Conservation (phyloP, 2,888 invertebrate species). For the Tuta absoluta region DNA sequence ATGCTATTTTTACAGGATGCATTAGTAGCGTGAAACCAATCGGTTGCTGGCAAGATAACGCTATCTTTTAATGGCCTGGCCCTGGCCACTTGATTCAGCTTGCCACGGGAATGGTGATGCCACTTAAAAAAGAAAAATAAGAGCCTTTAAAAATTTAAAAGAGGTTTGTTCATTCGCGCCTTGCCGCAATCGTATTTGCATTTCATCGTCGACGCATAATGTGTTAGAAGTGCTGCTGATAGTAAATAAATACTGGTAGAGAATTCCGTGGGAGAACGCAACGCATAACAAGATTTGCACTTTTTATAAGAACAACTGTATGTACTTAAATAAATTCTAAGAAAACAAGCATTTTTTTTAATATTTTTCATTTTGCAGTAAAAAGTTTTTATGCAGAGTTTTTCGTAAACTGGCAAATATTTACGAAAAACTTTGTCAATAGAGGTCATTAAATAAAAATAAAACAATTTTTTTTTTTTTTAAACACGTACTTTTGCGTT, state of each 20-base stretch:
- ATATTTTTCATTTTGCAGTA: no score
- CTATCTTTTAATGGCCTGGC: conserved; percentile 64
- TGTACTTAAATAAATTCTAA: no score
- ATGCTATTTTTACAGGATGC: background rate
- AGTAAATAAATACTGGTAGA: no score
- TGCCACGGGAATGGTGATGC: conserved; percentile 52
- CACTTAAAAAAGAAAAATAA: conserved; percentile 54
- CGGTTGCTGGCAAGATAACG: conserved; percentile 59
- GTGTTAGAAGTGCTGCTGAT: background rate
- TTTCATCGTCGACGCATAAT: conserved; percentile 42
- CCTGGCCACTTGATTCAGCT: conserved; percentile 54
- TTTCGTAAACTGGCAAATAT: no score
- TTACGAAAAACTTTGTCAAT: no score
- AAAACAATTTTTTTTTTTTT: no score
- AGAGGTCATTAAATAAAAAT: no score
- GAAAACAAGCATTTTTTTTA: no score
- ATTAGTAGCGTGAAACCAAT: conserved; percentile 64
- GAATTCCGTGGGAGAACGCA: no score
- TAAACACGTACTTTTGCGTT: no score
- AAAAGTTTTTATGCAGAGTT: no score
- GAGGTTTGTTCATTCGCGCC: conserved; percentile 56
- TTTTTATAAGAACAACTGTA: no score
- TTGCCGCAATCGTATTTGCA: conserved; percentile 64
- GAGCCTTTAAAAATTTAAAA: conserved; percentile 48
- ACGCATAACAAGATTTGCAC: background rate